Conservation (phyloP, 1,140 invertebrate genomes). For the Araneus ventricosus region DNA sequence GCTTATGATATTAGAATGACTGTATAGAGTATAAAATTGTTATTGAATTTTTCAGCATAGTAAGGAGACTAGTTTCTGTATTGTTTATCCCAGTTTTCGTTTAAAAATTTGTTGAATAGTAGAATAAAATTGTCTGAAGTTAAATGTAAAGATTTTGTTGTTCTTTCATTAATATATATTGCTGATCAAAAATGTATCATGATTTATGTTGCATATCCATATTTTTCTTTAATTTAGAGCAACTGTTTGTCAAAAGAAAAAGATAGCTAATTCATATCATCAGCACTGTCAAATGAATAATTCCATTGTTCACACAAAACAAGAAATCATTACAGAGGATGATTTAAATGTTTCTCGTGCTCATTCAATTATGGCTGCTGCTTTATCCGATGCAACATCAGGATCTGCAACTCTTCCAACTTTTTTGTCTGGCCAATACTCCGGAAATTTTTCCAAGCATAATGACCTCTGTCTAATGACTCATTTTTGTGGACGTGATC, state of each 20-base stretch:
- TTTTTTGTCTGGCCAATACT: constrained; percentile 25
- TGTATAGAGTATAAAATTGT: too few relatives aligned
- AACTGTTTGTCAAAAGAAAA: constrained; percentile 53
- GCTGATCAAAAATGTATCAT: too few relatives aligned
- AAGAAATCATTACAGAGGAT: constrained; percentile 70
- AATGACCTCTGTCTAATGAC: constrained; percentile 51
- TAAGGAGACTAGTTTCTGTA: too few relatives aligned
- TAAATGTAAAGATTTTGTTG: too few relatives aligned
- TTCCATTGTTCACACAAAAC: constrained; percentile 65
- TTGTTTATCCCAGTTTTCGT: too few relatives aligned
- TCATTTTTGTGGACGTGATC: constrained; percentile 52
- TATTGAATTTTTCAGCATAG: too few relatives aligned
- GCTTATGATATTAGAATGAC: too few relatives aligned
- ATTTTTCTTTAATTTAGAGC: background rate
- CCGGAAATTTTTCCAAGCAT: constrained; percentile 33
- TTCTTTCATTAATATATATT: too few relatives aligned
- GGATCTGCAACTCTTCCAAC: constrained; percentile 50
- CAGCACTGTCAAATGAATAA: constrained; percentile 43
- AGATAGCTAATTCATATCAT: constrained; percentile 42
- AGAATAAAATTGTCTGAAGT: too few relatives aligned
- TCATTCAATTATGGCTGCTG: constrained; percentile 8
- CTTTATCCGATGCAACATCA: constrained; percentile 24
- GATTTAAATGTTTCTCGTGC: constrained; percentile 14
- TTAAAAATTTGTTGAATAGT: too few relatives aligned
- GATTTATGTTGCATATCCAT: too few relatives aligned